Evolutionary conservation across 2,113 vertebrate species (phyloP).

Genomic region (Poeciliopsis prolifica): DNA sequence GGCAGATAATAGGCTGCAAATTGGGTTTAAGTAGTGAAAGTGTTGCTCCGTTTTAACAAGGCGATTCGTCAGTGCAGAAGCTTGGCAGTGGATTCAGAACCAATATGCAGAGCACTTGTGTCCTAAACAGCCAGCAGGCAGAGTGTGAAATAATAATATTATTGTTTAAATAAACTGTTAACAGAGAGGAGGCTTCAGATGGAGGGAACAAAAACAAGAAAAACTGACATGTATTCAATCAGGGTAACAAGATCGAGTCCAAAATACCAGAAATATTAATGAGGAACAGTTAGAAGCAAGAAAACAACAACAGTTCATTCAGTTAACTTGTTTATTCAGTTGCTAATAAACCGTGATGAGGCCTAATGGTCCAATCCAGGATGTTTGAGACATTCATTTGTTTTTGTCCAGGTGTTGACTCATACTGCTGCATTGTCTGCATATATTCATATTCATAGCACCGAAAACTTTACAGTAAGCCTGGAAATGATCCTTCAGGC

Average conservation of each 20-base stretch:
- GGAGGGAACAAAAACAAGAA: conserved; percentile 18
- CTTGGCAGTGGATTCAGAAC: not conserved
- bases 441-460: too few species aligned
- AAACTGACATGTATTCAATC: conserved; percentile 24
- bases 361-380: not conserved
- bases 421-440: too few species aligned
- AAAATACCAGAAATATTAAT: conserved; percentile 14
- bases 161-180: conserved; percentile 24
- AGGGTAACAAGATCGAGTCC: conserved; percentile 18
- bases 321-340: not conserved
- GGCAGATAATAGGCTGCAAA: conserved; percentile 21
- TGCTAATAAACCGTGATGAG: not conserved
- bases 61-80: not conserved
- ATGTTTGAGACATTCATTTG: not conserved
- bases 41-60: conserved; percentile 8
- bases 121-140: not conserved
- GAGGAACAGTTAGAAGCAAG: not conserved
- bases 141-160: conserved; percentile 4
- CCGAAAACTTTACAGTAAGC: too few species aligned
- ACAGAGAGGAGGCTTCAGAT: conserved; percentile 6
- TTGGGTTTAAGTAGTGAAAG: conserved; percentile 1
- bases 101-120: conserved; percentile 2
- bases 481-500: too few species aligned
- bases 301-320: too few species aligned
- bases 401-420: too few species aligned